phyloP scores from a whole-genome alignment of 2,888 invertebrate genomes.

The Bursaphelenchus okinawaensis region DNA sequence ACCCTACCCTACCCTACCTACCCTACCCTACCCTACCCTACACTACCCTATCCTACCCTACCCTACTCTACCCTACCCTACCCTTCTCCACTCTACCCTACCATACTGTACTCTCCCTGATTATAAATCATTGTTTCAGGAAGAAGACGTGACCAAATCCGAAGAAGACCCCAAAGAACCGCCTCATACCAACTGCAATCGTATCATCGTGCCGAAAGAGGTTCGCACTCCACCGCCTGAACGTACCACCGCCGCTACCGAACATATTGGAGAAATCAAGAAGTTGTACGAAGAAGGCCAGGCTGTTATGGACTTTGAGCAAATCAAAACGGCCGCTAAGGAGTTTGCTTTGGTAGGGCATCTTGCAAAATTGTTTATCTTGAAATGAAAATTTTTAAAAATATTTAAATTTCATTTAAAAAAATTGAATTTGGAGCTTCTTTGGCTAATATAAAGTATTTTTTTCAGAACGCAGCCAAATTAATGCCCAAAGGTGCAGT shows the following conservation, averaged over 20 bases:
- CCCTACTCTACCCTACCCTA: too few relatives aligned
- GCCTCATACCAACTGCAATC: not conserved
- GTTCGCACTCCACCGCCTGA: not conserved
- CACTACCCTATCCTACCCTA: too few relatives aligned
- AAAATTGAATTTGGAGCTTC: too few relatives aligned
- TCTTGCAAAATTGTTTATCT: not conserved
- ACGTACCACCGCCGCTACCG: not conserved
- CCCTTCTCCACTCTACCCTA: too few relatives aligned
- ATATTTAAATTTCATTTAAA: too few relatives aligned
- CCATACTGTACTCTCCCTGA: too few relatives aligned
- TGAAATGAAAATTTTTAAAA: too few relatives aligned
- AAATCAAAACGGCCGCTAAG: not conserved
- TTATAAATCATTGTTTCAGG: too few relatives aligned
- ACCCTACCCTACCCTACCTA: too few relatives aligned
- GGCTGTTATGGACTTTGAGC: not conserved
- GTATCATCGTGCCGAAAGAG: not conserved
- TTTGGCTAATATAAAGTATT: not conserved
- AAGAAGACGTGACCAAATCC: too few relatives aligned
- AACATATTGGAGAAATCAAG: slow-evolving; percentile 1
- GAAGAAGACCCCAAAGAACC: not conserved
- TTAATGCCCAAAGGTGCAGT: slow-evolving; percentile 2
- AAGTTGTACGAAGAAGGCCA: not conserved
- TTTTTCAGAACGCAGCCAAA: slow-evolving; percentile 1
- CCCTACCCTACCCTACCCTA: too few relatives aligned
- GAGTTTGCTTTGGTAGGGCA: not conserved